Conservation (phyloP, 2,113 vertebrate species). For the Cricetomys ansorgei region DNA sequence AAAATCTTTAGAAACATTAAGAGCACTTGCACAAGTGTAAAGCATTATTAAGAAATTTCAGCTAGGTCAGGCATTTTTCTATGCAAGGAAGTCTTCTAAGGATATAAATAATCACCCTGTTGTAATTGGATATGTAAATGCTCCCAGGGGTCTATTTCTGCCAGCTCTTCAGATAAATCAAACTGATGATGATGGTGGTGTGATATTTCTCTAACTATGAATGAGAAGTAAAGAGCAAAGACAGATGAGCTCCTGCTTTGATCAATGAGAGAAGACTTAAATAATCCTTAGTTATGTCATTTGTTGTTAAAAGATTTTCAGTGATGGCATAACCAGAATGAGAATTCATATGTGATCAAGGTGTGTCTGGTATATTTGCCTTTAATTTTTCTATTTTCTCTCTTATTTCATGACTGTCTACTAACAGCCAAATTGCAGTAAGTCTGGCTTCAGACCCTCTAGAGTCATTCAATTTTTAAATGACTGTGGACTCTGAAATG, state of each 20-base stretch:
- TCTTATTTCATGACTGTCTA: neutral
- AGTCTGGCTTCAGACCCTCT: constrained; percentile 43
- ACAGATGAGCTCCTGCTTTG: constrained; percentile 36
- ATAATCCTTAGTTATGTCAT: neutral
- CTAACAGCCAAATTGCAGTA: neutral
- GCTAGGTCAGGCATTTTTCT: constrained; percentile 56
- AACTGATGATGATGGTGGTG: constrained; percentile 54
- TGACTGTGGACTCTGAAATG: constrained; percentile 62
- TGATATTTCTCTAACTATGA: constrained; percentile 46
- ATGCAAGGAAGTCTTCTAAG: constrained; percentile 58
- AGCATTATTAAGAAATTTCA: constrained; percentile 62
- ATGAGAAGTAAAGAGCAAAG: constrained; percentile 44
- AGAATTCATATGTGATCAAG: neutral
- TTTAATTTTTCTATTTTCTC: constrained; percentile 59
- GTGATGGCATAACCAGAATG: neutral
- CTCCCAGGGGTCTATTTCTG: constrained; percentile 59
- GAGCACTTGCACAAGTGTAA: neutral
- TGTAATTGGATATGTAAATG: constrained; percentile 75
- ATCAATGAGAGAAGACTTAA: constrained; percentile 16
- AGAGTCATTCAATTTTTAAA: constrained; percentile 61
- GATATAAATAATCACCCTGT: constrained; percentile 61
- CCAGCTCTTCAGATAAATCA: constrained; percentile 70
- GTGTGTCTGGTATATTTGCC: neutral
- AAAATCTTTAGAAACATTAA: constrained; percentile 58
- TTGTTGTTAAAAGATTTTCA: constrained; percentile 33